Percentiles rank a stretch among this genome's conserved stretches.
These are phyloP conservation scores for Ganaspis sp. DNA, from an alignment of 1,140 invertebrate genomes.

Conservation along the genomic window DNA sequence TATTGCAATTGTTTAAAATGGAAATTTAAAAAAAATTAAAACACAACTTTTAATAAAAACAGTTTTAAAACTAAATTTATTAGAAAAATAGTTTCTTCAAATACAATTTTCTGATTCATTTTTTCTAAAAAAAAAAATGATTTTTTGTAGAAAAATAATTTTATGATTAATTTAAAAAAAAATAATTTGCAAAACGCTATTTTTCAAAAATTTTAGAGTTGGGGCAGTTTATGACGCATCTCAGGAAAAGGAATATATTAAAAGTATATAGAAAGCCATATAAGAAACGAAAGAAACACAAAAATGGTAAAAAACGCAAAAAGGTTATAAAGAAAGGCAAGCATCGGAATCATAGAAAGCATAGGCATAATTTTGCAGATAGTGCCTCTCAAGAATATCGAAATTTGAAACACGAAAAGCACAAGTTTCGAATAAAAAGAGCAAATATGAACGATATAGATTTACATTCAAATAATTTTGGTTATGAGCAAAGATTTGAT, in stretches of 20 bases:
- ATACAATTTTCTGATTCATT: too few relatives aligned
- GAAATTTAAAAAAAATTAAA: too few relatives aligned
- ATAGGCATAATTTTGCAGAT: neutral
- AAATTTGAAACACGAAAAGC: constrained; percentile 26
- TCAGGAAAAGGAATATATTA: neutral
- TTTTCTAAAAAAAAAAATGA: too few relatives aligned
- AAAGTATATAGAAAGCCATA: neutral
- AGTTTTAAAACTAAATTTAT: too few relatives aligned
- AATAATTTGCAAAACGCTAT: too few relatives aligned
- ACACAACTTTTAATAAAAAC: too few relatives aligned
- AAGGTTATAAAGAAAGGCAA: constrained; percentile 38
- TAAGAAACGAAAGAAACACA: constrained; percentile 32
- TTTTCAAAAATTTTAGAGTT: neutral
- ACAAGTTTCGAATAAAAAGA: constrained; percentile 42
- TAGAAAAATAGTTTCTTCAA: too few relatives aligned
- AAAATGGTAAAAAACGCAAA: constrained; percentile 32
- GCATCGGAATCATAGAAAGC: constrained; percentile 36
- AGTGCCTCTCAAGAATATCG: constrained; percentile 12
- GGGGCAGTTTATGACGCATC: neutral
- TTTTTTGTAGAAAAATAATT: neutral
- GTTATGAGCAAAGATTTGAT: constrained; percentile 46
- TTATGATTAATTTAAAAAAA: too few relatives aligned
- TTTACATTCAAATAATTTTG: constrained; percentile 37
- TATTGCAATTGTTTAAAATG: too few relatives aligned
- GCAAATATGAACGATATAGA: constrained; percentile 38